Percentiles rank a stretch among this genome's conserved stretches.
Conservation (phyloP, 1,140 invertebrate species). For the Orchestia grillus region DNA sequence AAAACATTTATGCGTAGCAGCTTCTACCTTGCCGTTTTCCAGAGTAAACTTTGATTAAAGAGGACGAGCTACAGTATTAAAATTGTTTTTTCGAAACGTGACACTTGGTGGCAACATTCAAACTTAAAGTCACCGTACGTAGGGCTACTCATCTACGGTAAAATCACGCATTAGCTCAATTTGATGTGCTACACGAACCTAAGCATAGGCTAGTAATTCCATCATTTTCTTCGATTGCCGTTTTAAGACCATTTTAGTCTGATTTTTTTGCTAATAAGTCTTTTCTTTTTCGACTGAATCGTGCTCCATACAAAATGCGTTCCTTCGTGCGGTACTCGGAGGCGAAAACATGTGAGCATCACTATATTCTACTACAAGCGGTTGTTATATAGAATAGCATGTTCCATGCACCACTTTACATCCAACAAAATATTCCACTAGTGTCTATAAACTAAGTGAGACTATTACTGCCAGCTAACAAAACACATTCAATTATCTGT, state of each 20-base stretch:
- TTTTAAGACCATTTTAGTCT: neutral
- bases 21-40: neutral
- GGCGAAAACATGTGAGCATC: neutral
- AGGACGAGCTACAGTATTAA: neutral
- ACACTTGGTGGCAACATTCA: neutral
- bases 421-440: neutral
- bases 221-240: neutral
- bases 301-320: too few relatives aligned
- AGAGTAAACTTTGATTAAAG: neutral
- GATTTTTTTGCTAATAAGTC: too few relatives aligned
- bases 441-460: neutral
- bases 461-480: neutral
- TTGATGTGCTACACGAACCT: neutral
- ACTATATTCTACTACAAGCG: neutral
- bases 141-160: neutral
- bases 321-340: neutral
- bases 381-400: neutral
- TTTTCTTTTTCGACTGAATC: neutral
- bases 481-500: neutral
- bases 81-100: neutral
- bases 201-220: neutral
- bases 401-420: neutral
- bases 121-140: neutral
- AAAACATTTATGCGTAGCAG: neutral
- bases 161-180: neutral